Conservation (phyloP, 2,888 invertebrate species). For the Agrypnus murinus region DNA sequence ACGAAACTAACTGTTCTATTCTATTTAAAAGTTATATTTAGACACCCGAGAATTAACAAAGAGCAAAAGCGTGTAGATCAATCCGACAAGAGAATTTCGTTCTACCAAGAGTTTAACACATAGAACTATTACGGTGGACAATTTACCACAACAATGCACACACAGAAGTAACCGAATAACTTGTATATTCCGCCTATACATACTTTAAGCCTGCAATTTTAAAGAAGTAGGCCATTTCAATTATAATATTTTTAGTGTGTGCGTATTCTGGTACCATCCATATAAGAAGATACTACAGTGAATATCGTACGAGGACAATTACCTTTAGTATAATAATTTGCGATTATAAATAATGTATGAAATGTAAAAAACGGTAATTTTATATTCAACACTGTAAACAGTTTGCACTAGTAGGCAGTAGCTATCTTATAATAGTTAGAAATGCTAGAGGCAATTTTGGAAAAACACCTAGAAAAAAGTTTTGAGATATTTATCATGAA, state of each 20-base stretch:
- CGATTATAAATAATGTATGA: constrained; percentile 22
- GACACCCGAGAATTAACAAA: no score
- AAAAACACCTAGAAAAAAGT: not conserved
- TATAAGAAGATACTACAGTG: constrained; percentile 4
- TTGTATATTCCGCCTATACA: not conserved
- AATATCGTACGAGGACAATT: constrained; percentile 8
- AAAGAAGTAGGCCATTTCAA: constrained; percentile 14
- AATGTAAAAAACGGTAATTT: constrained; percentile 6
- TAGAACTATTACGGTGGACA: not conserved
- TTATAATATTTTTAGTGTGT: constrained; percentile 7
- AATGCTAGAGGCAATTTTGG: constrained; percentile 3
- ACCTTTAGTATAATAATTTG: constrained; percentile 16
- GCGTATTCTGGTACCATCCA: constrained; percentile 8
- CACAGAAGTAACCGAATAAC: not conserved
- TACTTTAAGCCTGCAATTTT: constrained; percentile 6
- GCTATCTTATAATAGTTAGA: not conserved
- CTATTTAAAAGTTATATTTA: no score
- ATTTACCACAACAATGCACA: not conserved
- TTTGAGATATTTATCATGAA: no score
- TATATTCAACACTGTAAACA: constrained; percentile 27
- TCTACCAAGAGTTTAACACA: no score
- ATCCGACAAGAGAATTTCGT: no score
- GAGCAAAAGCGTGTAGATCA: no score
- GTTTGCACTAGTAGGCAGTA: constrained; percentile 11
- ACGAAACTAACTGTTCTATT: no score